phyloP scores from a whole-genome alignment of 2,113 vertebrate species.

The Lates calcarifer region DNA sequence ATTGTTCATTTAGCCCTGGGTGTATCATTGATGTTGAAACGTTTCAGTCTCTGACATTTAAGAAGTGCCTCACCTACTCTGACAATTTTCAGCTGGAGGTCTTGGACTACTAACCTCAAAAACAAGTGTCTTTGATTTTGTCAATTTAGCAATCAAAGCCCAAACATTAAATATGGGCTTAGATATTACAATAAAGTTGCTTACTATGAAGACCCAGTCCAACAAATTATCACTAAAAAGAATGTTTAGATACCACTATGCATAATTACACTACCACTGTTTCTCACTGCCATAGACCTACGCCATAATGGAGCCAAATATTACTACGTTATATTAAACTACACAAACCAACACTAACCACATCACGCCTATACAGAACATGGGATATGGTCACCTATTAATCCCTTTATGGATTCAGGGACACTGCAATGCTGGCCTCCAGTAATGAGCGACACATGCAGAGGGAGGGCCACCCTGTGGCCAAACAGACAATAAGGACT shows the following conservation, averaged over 20 bases:
- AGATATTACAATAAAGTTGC: not conserved
- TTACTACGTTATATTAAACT: not conserved
- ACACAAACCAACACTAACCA: conserved; percentile 18
- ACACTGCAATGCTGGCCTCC: conserved; percentile 58
- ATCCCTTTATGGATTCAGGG: conserved; percentile 54
- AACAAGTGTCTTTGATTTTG: not conserved
- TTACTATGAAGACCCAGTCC: not conserved
- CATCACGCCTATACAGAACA: conserved; percentile 30
- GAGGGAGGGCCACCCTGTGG: conserved; percentile 73
- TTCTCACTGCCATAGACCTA: conserved; percentile 9
- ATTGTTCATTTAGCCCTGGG: not conserved
- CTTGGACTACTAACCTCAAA: not conserved
- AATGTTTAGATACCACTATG: not conserved
- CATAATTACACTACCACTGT: conserved; percentile 17
- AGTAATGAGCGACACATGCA: conserved; percentile 59
- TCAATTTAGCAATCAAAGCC: not conserved
- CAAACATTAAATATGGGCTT: not conserved
- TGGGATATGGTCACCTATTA: conserved; percentile 16
- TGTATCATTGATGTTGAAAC: not conserved
- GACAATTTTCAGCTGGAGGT: not conserved
- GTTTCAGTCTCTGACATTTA: not conserved
- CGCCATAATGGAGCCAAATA: conserved; percentile 21
- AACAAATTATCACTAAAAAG: not conserved
- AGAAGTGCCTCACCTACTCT: too few relatives aligned
- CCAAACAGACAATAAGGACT: conserved; percentile 45